A percentile compares a stretch with the other conserved stretches of the same genome.
phyloP scores from a whole-genome alignment of 1,140 invertebrate species.

The Potamilus streckersoni region DNA sequence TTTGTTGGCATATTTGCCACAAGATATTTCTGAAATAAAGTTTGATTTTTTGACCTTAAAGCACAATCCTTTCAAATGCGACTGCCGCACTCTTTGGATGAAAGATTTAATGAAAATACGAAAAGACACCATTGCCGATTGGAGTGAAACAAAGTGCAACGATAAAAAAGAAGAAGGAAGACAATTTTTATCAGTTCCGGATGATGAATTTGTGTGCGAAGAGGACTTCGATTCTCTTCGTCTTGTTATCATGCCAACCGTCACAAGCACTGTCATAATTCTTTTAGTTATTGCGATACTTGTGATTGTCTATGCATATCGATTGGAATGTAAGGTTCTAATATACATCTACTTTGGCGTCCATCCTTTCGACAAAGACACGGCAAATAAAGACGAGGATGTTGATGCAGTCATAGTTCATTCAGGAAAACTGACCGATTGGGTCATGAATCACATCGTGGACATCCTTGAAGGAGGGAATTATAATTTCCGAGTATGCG shows the following conservation, averaged over 20 bases:
- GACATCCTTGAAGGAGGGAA: conserved; percentile 30
- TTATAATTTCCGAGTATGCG: conserved; percentile 37
- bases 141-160: conserved; percentile 35
- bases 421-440: conserved; percentile 30
- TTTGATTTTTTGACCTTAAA: conserved; percentile 24
- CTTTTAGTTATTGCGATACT: conserved; percentile 26
- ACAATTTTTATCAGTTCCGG: conserved; percentile 35
- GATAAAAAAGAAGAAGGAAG: conserved; percentile 35
- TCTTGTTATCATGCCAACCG: conserved; percentile 28
- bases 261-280: conserved; percentile 27
- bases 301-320: conserved; percentile 29
- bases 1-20: conserved; percentile 33
- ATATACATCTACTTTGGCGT: conserved; percentile 49
- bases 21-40: conserved; percentile 11
- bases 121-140: conserved; percentile 14
- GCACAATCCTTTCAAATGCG: conserved; percentile 46
- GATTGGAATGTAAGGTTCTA: conserved; percentile 43
- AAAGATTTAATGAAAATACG: conserved; percentile 42
- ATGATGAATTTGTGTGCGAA: conserved; percentile 44
- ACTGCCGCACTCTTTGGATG: conserved; percentile 50
- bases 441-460: conserved; percentile 43
- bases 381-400: conserved; percentile 23
- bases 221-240: conserved; percentile 28
- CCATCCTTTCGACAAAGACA: conserved; percentile 52
- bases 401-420: conserved; percentile 45